Evolutionary conservation across 2,888 invertebrate genomes (phyloP).

Genomic region (Amitus sp.): DNA sequence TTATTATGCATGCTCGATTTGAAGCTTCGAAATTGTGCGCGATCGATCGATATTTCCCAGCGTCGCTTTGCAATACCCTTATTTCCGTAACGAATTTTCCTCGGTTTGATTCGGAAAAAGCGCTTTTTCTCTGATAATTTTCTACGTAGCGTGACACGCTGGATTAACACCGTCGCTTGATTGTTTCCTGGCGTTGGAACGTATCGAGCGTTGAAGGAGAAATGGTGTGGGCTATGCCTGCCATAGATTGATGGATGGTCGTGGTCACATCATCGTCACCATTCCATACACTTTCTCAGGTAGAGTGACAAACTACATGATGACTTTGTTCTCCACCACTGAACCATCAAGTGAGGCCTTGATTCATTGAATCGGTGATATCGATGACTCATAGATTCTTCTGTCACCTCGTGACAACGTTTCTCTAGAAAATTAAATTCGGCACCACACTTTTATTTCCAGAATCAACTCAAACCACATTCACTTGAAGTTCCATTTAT

Average conservation of each 20-base stretch:
- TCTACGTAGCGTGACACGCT: slow-evolving; percentile 12
- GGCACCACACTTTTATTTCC: no score
- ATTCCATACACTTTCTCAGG: slow-evolving; percentile 52
- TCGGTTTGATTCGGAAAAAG: not conserved
- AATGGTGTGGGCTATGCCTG: slow-evolving; percentile 27
- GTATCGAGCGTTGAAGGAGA: slow-evolving; percentile 29
- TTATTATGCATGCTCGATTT: no score
- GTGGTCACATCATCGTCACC: slow-evolving; percentile 53
- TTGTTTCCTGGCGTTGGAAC: slow-evolving; percentile 47
- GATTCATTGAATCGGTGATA: slow-evolving; percentile 7
- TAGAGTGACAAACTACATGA: slow-evolving; percentile 46
- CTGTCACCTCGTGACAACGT: no score
- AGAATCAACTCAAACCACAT: no score
- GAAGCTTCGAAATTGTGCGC: no score
- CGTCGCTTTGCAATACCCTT: no score
- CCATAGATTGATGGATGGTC: slow-evolving; percentile 55
- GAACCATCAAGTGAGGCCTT: slow-evolving; percentile 25
- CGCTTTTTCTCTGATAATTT: slow-evolving; percentile 17
- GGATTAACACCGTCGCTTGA: slow-evolving; percentile 46
- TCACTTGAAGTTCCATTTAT: no score
- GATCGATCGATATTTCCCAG: no score
- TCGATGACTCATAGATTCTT: slow-evolving; percentile 19
- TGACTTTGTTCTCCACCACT: slow-evolving; percentile 34
- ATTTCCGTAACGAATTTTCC: not conserved
- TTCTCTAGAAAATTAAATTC: no score